Conservation (phyloP, 2,888 invertebrate genomes). For the Yponomeuta evonymella region DNA sequence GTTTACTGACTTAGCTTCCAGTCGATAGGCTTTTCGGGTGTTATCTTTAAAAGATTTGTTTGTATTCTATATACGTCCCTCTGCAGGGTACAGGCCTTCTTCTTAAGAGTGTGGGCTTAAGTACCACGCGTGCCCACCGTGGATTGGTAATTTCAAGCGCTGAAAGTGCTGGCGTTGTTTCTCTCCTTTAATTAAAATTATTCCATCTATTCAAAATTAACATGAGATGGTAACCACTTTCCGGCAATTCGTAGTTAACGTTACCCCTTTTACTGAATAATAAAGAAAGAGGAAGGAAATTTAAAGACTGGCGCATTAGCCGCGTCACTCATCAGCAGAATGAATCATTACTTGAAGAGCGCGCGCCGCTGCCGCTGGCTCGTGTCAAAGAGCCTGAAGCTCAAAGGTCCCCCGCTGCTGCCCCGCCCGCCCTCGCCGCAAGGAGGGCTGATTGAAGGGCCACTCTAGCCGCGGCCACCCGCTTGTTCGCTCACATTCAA, state of each 20-base stretch:
- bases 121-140: too few species aligned
- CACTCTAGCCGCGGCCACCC: conserved; percentile 73
- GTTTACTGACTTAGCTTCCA: too few species aligned
- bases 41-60: too few species aligned
- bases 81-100: too few species aligned
- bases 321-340: conserved; percentile 73
- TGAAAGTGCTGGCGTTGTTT: too few species aligned
- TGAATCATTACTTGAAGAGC: conserved; percentile 77
- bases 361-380: conserved; percentile 72
- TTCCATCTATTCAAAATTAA: too few species aligned
- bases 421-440: conserved; percentile 27
- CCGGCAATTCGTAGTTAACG: not conserved
- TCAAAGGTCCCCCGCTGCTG: conserved; percentile 62
- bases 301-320: conserved; percentile 62
- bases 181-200: too few species aligned
- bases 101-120: too few species aligned
- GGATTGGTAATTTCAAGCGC: too few species aligned
- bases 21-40: too few species aligned
- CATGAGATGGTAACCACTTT: not conserved
- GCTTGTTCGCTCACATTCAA: conserved; percentile 73
- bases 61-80: too few species aligned
- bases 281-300: conserved; percentile 34
- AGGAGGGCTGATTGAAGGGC: conserved; percentile 72
- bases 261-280: conserved; percentile 50
- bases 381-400: conserved; percentile 73